Base-by-base conservation (phyloP, 2,888 invertebrate genomes). In the Dynastes grantii region DNA sequence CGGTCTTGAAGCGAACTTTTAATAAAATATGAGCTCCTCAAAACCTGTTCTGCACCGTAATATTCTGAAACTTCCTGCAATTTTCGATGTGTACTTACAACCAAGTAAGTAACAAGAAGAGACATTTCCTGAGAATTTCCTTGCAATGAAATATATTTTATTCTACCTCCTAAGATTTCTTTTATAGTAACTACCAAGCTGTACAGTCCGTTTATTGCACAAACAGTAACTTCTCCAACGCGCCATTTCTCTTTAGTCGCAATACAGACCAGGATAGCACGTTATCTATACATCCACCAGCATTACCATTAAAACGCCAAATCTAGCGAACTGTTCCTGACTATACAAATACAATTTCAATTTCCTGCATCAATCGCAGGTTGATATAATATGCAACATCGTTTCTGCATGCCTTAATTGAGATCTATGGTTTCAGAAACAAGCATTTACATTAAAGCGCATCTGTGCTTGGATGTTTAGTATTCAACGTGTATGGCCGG, bases 1-100 rank as follows among this genome's bases (percentile, higher is more conserved):
- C 65, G 65, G 45, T 67, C 11, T 13, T 51, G 49, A 27, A 51
- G 32, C 1, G 68, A 68, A 51, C 51, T 68, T 68, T 68, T 68
- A 68, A 68, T 68, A 53, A 68, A 51, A 68, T 51, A 68, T 29
- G 13, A 22, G 27, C 8, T 32, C n/a, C 2, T 16, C 63, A 11
- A 29, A 13, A 29, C 32, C 32, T 1, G 45, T 45, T n/a, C 27
- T 32, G 32, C n/a, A 32, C 11, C 13, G 32, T 29, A 63, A 32
- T 32, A 63, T 63, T 29, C 16, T 16, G 13, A 55, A n/a, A n/a
- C 22, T 16, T n/a, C 55, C 6, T 16, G 55, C 55, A 55, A 13
- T 55, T 55, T 55, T 55, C 5, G 4, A 16, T 55, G 16, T 6
- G 22, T 55, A 13, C 55, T 55, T n/a, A 2, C 11, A 11, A 45